Conservation (phyloP, 2,888 invertebrate genomes). For the Drosophila nigricruria region DNA sequence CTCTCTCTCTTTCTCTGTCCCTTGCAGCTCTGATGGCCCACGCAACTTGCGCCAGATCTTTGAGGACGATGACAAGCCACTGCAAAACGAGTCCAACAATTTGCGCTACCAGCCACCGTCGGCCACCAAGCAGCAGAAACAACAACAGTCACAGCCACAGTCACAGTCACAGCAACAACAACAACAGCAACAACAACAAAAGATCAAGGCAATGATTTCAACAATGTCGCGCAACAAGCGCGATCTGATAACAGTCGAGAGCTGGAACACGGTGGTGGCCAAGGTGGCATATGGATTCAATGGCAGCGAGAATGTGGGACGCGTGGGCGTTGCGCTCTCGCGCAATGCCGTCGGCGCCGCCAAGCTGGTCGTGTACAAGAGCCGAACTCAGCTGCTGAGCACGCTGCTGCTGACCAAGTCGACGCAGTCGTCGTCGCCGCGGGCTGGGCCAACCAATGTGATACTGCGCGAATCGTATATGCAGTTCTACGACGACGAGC, state of each 20-base stretch:
- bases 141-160: neutral
- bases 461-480: slow-evolving; percentile 67
- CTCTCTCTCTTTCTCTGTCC: too few relatives aligned
- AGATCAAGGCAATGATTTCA: neutral
- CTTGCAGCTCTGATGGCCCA: slow-evolving; percentile 20
- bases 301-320: slow-evolving; percentile 72
- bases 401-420: slow-evolving; percentile 51
- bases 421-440: slow-evolving; percentile 17
- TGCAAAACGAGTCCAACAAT: slow-evolving; percentile 41
- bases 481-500: slow-evolving; percentile 86
- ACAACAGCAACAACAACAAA: neutral
- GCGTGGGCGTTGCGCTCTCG: slow-evolving; percentile 86
- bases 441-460: slow-evolving; percentile 21
- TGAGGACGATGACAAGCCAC: slow-evolving; percentile 50
- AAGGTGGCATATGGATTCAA: slow-evolving; percentile 47
- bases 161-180: neutral
- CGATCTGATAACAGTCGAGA: neutral
- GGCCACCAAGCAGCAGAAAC: neutral
- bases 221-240: neutral
- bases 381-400: slow-evolving; percentile 60
- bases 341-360: slow-evolving; percentile 43
- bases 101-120: slow-evolving; percentile 51
- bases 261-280: slow-evolving; percentile 50
- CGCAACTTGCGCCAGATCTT: slow-evolving; percentile 50
- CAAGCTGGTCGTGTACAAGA: slow-evolving; percentile 75